A percentile compares a stretch with the other conserved stretches of the same genome.
Evolutionary conservation across 64 coral and sea anemone genomes (phyloP).

Genomic region (Catalaphyllia jardinei): DNA sequence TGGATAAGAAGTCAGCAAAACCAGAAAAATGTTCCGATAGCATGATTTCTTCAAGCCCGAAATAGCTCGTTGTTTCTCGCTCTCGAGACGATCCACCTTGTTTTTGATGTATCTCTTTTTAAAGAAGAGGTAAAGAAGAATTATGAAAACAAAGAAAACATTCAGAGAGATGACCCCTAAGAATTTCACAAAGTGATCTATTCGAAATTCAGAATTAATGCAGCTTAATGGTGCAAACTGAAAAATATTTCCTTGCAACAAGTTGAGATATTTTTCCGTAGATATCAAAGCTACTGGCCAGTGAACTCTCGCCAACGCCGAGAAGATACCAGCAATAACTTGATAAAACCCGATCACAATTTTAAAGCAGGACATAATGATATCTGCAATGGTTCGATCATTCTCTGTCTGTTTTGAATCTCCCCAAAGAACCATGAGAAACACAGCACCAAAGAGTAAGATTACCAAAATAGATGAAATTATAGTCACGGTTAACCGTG

Average conservation of each 20-base stretch:
- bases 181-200: conserved; percentile 60
- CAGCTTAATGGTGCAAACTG: conserved; percentile 74
- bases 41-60: conserved; percentile 34
- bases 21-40: conserved; percentile 44
- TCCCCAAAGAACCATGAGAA: conserved; percentile 68
- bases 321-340: conserved; percentile 74
- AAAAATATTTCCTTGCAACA: conserved; percentile 64
- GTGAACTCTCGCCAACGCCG: conserved; percentile 56
- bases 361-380: conserved; percentile 84
- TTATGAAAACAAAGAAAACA: conserved; percentile 20
- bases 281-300: conserved; percentile 75
- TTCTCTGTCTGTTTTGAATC: conserved; percentile 57
- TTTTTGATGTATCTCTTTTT: conserved; percentile 18
- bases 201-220: conserved; percentile 19
- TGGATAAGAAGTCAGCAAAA: conserved; percentile 28
- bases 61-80: conserved; percentile 2
- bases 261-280: conserved; percentile 62
- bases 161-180: conserved; percentile 46
- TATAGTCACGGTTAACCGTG: neutral
- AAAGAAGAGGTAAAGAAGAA: conserved; percentile 52
- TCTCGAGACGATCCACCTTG: neutral
- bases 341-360: conserved; percentile 87
- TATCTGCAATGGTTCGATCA: conserved; percentile 68
- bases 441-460: conserved; percentile 39
- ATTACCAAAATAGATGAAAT: conserved; percentile 16